A percentile compares a stretch with the other conserved stretches of the same genome.
Evolutionary conservation across 92 coral and sea anemone species (phyloP).

Genomic region (Meandrina meandrites): DNA sequence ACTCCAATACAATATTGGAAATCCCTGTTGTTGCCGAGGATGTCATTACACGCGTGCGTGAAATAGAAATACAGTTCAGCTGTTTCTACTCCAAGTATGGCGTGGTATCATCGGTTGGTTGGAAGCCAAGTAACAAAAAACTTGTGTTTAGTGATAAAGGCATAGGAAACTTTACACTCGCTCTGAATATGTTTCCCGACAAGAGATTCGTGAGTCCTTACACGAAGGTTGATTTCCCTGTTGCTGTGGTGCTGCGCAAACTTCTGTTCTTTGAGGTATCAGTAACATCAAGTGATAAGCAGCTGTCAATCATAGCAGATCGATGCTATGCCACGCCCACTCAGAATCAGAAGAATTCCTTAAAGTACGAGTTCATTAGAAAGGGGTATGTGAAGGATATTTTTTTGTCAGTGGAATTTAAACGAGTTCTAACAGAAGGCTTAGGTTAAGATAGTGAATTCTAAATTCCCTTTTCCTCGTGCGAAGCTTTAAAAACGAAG

Average conservation of each 20-base stretch:
- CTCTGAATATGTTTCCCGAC: constrained; percentile 53
- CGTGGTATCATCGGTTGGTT: constrained; percentile 33
- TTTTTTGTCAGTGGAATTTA: background rate
- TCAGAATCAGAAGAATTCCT: background rate
- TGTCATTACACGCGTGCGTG: constrained; percentile 41
- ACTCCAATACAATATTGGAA: background rate
- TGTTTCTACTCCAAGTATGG: constrained; percentile 26
- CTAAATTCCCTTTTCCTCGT: no score
- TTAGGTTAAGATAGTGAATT: no score
- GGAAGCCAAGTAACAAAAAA: constrained; percentile 24
- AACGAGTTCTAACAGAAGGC: no score
- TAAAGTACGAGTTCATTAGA: constrained; percentile 1
- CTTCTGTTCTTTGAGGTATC: constrained; percentile 62
- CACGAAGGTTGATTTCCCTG: constrained; percentile 47
- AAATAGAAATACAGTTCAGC: constrained; percentile 38
- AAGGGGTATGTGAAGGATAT: background rate
- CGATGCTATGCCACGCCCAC: constrained; percentile 72
- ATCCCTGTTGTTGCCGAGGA: background rate
- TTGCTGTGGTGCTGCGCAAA: constrained; percentile 53
- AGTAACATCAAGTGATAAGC: constrained; percentile 55
- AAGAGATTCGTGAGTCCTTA: constrained; percentile 31
- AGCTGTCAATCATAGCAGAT: constrained; percentile 58
- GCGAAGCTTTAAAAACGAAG: no score
- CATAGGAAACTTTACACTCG: constrained; percentile 57
- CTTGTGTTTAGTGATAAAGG: constrained; percentile 37